Percentiles rank a stretch among this genome's conserved stretches.
phyloP scores from a whole-genome alignment of 2,888 invertebrate genomes.

The Pammene fasciana region DNA sequence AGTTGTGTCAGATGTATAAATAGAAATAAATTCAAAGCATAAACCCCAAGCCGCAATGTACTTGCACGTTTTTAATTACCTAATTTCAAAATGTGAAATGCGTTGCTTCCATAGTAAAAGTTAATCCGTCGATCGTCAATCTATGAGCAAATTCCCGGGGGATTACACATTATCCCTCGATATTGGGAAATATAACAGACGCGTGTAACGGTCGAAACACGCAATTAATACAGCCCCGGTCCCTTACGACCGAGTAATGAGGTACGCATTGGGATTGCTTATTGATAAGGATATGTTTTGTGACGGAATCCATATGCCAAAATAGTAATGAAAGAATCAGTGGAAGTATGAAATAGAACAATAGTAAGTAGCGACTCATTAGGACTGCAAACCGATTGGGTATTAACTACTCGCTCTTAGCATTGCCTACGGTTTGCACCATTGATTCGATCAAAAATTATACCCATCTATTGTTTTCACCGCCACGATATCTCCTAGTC shows the following conservation, averaged over 20 bases:
- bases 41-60: too few relatives aligned
- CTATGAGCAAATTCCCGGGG: constrained; percentile 15
- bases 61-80: too few relatives aligned
- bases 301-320: constrained; percentile 13
- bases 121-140: constrained; percentile 26
- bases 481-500: too few relatives aligned
- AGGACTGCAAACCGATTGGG: too few relatives aligned
- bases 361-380: neutral
- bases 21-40: too few relatives aligned
- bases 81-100: too few relatives aligned
- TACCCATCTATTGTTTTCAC: too few relatives aligned
- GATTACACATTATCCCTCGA: constrained; percentile 28
- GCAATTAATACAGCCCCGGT: constrained; percentile 25
- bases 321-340: constrained; percentile 6
- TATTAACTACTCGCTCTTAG: too few relatives aligned
- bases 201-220: constrained; percentile 22
- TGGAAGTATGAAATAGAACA: neutral
- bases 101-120: neutral
- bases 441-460: too few relatives aligned
- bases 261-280: constrained; percentile 18
- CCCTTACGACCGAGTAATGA: constrained; percentile 26
- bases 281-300: constrained; percentile 25
- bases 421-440: too few relatives aligned
- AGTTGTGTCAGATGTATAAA: too few relatives aligned
- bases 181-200: constrained; percentile 30